These are phyloP conservation scores for Cotesia typhae DNA, from an alignment of 1,140 invertebrate species.

Conservation along the genomic window DNA sequence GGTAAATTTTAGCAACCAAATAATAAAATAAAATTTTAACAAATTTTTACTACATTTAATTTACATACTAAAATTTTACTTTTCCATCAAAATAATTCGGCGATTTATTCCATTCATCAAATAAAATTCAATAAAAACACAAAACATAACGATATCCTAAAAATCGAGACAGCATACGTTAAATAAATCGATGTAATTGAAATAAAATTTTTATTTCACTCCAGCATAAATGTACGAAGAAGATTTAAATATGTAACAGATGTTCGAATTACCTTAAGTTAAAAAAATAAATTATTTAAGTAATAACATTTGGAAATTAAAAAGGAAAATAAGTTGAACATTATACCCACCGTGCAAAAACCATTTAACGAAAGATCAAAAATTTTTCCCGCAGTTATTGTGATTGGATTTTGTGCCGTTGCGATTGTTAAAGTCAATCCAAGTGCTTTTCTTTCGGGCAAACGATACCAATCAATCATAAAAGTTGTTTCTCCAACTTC, in stretches of 20 bases:
- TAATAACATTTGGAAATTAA: conserved; percentile 14
- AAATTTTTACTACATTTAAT: too few relatives aligned
- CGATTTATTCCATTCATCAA: too few relatives aligned
- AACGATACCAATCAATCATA: conserved; percentile 48
- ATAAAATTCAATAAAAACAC: too few relatives aligned
- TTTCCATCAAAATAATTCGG: too few relatives aligned
- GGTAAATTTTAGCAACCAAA: too few relatives aligned
- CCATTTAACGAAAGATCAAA: conserved; percentile 47
- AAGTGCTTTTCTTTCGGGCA: conserved; percentile 42
- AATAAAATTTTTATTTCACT: background rate
- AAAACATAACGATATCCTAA: too few relatives aligned
- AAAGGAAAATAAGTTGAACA: conserved; percentile 2
- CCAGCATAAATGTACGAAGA: background rate
- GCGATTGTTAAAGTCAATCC: conserved; percentile 42
- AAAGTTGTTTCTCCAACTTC: conserved; percentile 43
- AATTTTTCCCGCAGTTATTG: conserved; percentile 50
- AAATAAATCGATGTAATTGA: too few relatives aligned
- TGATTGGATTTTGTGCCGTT: conserved; percentile 44
- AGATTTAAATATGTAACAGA: conserved; percentile 20
- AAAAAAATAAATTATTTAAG: background rate
- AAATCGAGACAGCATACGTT: too few relatives aligned
- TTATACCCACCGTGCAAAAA: conserved; percentile 49
- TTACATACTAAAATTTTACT: too few relatives aligned
- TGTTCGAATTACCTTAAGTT: conserved; percentile 5
- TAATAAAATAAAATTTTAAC: too few relatives aligned